Base-by-base conservation (phyloP, 2,797 vertebrate species). In the Sebastes flavidus region DNA sequence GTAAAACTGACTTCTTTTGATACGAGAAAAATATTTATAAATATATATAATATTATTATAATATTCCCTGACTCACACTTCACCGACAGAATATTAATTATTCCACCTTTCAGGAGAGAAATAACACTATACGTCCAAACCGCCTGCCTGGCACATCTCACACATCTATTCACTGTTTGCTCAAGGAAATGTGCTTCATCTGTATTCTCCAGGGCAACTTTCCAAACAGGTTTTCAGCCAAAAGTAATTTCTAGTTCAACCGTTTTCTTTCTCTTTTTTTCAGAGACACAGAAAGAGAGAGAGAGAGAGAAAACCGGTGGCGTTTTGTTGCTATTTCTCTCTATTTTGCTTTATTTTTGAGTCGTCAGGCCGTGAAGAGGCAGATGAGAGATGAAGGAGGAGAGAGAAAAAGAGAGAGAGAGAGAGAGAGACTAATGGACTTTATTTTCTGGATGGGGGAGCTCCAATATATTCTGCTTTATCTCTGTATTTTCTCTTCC, bases 361-460 rank as follows among this genome's bases (percentile, higher is more conserved):
- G 82, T 73, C 92, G 83, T 91, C 89, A 91, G 89, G 88, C 91
- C 91, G 90, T 93, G 92, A 94, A 83, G 78, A 89, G 83, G 81
- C 87, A 92, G 89, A 93, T 88, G 91, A 88, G 88, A 87, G 88
- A 90, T 90, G 88, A 72, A 83, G 56, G 85, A 70, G 77, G 32
- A 72, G 54, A 78, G 81, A 83, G 80, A 87, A 65, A 87, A 4
- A 71, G 80, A 89, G 75, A 77, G 70, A 75, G 71, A 83, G 87
- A 91, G 86, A 91, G 79, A 91, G 78, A 87, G 86, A 82, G 83
- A 62, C 88, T 95, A 95, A 95, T 95, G 89, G 94, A 94, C 81
- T 90, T 94, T 95, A 95, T 95, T 95, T 96, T 96, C 94, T 96
- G 95, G 95, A 94, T 94, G 95, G 95, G 82, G 90, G 86, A 94